Base-by-base conservation (phyloP, 2,797 vertebrate genomes). In the Macrochelys suwanniensis region DNA sequence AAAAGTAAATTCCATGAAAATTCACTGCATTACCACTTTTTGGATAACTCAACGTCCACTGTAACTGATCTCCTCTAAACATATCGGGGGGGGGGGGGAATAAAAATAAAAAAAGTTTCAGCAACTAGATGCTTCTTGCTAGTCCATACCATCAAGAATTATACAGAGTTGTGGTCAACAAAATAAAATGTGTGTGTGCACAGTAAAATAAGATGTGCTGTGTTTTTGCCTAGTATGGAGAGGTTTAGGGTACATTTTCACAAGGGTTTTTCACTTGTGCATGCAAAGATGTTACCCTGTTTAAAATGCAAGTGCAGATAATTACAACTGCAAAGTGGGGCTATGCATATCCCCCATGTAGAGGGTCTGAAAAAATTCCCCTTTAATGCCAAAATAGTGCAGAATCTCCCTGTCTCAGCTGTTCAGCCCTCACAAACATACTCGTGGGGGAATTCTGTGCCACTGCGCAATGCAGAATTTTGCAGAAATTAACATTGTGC, bases 301-400 rank as follows among this genome's bases (percentile, higher is more conserved):
- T 87, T 77, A 74, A 85, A 87, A 74, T 80, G 65, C 74, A 54
- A 77, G 61, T 17, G 82, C 31, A 92, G 86, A 47, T 65, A 93
- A n/a, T 13, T 37, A 28, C 42, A 47, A 26, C 6, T 45, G 25
- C 2, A 47, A 47, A 76, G 13, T 76, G 45, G 11, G 7, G 13
- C 26, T 13, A 76, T 45, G 25, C 25, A 28, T 47, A 28, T 68
- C 57, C 10, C 11, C 23, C 16, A 26, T 0, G 4, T 4, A 37
- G 65, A 68, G 57, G 23, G 92, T 85, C 80, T 89, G 84, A 87
- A 89, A 81, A 88, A 37, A 77, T 56, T 37, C 71, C 19, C 59
- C 11, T 76, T 15, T 76, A 26, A 26, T 16, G 71, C 26, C 42
- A 76, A 19, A 90, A 74, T 79, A 85, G 0, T 47, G 31, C 15